Percentiles rank a stretch among this genome's conserved stretches.
Conservation (phyloP, 2,797 vertebrate genomes). For the Enteromius unitaeniatus region DNA sequence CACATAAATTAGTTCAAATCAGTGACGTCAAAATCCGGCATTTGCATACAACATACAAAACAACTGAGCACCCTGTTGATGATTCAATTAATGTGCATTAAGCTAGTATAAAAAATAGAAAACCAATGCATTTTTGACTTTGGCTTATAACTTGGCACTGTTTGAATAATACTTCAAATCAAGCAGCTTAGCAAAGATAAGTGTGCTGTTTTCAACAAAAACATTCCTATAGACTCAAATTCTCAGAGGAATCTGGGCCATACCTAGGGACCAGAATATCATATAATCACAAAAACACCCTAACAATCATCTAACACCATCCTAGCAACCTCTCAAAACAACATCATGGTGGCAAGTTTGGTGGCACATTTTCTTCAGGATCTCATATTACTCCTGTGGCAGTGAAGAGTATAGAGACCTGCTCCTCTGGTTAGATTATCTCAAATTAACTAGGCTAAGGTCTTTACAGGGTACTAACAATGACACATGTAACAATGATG, state of each 20-base stretch:
- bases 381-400: not conserved
- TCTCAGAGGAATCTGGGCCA: not conserved
- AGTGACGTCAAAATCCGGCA: not conserved
- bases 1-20: not conserved
- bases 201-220: not conserved
- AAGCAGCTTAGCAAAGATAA: not conserved
- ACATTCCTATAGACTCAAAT: not conserved
- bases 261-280: not conserved
- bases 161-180: not conserved
- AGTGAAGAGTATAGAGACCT: constrained; percentile 12
- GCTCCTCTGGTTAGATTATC: constrained; percentile 76
- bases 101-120: not conserved
- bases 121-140: not conserved
- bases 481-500: constrained; percentile 1
- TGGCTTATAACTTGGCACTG: not conserved
- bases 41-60: not conserved
- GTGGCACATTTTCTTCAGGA: constrained; percentile 9
- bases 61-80: not conserved
- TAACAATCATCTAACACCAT: not conserved
- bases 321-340: constrained; percentile 14
- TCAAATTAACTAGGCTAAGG: constrained; percentile 32
- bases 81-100: not conserved
- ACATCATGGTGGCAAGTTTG: not conserved
- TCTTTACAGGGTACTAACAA: constrained; percentile 4
- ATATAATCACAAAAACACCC: constrained; percentile 7